phyloP scores from a whole-genome alignment of 2,888 invertebrate genomes.

The Cataglyphis rosenhaueri region DNA sequence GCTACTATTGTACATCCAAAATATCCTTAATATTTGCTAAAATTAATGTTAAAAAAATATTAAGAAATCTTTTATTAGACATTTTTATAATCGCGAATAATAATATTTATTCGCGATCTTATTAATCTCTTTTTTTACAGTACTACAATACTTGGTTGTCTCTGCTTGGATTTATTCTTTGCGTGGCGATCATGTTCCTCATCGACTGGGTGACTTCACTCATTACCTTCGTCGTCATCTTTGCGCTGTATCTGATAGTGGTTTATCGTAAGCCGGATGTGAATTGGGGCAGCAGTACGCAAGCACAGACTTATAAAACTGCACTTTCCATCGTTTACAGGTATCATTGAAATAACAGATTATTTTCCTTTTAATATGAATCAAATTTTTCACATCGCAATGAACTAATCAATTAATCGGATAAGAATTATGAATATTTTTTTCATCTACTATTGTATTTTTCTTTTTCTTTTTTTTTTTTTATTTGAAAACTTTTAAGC shows the following conservation, averaged over 20 bases:
- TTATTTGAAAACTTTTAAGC: not conserved
- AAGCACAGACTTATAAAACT: slow-evolving; percentile 97
- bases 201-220: slow-evolving; percentile 97
- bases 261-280: slow-evolving; percentile 98
- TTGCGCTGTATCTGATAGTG: slow-evolving; percentile 96
- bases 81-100: not conserved
- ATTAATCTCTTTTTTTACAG: slow-evolving; percentile 86
- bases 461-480: not conserved
- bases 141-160: slow-evolving; percentile 98
- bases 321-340: slow-evolving; percentile 93
- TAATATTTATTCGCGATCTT: not conserved
- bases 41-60: not conserved
- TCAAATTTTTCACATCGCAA: not conserved
- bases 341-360: slow-evolving; percentile 68
- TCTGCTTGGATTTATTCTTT: slow-evolving; percentile 92
- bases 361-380: not conserved
- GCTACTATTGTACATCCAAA: too few relatives aligned
- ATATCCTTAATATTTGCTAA: not conserved
- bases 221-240: slow-evolving; percentile 95
- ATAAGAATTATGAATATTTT: not conserved
- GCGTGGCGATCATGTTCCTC: slow-evolving; percentile 96
- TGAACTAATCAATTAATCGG: not conserved
- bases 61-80: not conserved
- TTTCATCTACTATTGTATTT: too few relatives aligned
- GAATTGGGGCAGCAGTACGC: slow-evolving; percentile 99